Evolutionary conservation across 2,888 invertebrate species (phyloP).

Genomic region (Germaria angustata): DNA sequence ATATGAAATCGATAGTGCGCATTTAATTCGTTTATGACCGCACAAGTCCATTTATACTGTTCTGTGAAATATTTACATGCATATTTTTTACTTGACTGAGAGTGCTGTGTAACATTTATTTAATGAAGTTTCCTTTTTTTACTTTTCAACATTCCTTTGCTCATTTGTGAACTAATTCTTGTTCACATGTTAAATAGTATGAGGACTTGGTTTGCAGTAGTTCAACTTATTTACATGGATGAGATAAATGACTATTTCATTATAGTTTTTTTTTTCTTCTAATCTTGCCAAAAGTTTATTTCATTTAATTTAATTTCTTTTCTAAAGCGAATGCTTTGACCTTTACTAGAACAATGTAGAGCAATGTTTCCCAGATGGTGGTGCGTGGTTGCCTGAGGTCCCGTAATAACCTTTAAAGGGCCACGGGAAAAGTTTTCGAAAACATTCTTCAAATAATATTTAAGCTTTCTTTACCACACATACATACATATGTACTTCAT

Average conservation of each 20-base stretch:
- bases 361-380: too few species aligned
- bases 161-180: constrained; percentile 1
- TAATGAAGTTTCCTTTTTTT: too few species aligned
- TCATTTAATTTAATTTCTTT: constrained; percentile 12
- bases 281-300: constrained; percentile 9
- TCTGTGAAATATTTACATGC: background rate
- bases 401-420: too few species aligned
- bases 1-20: too few species aligned
- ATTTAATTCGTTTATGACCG: background rate
- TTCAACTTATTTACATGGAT: constrained; percentile 38
- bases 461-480: too few species aligned
- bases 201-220: background rate
- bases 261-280: background rate
- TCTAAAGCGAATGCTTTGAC: constrained; percentile 14
- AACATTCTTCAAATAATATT: too few species aligned
- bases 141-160: constrained; percentile 26
- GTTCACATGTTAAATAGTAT: background rate
- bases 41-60: background rate
- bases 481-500: too few species aligned
- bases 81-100: background rate
- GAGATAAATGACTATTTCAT: constrained; percentile 31
- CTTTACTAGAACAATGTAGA: background rate
- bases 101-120: background rate
- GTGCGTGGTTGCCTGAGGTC: too few species aligned
- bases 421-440: too few species aligned